These are phyloP conservation scores for Pyrocoelia pectoralis DNA, from an alignment of 2,888 invertebrate species.

Conservation along the genomic window DNA sequence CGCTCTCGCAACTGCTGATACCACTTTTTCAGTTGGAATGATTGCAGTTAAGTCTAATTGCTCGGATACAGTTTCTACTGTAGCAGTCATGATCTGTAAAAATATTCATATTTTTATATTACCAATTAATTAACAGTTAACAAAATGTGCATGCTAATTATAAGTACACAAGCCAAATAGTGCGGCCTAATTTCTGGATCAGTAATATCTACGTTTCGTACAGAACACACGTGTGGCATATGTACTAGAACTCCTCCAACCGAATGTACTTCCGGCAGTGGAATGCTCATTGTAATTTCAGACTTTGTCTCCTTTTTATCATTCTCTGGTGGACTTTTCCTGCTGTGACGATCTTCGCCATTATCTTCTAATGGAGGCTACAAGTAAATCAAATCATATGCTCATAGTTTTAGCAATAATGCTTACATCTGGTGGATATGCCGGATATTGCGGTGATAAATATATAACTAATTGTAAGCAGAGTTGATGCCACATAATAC, in stretches of 20 bases:
- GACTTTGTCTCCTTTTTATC: conserved; percentile 73
- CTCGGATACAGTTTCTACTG: conserved; percentile 93
- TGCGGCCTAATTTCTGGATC: conserved; percentile 26
- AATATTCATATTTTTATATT: conserved; percentile 10
- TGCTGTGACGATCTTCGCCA: conserved; percentile 70
- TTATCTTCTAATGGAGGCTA: conserved; percentile 73
- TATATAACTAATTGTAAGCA: conserved; percentile 82
- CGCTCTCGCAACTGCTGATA: conserved; percentile 84
- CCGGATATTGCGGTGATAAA: conserved; percentile 77
- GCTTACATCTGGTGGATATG: conserved; percentile 79
- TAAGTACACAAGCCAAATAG: conserved; percentile 33
- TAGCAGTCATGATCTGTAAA: conserved; percentile 90
- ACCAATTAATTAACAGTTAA: conserved; percentile 18
- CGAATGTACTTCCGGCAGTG: conserved; percentile 75
- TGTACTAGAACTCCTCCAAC: conserved; percentile 89
- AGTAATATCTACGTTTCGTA: conserved; percentile 52
- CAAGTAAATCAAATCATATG: conserved; percentile 7
- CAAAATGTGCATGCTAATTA: conserved; percentile 25
- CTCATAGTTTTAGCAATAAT: background rate
- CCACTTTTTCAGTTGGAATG: conserved; percentile 78
- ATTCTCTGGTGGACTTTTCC: conserved; percentile 76
- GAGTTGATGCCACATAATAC: conserved; percentile 94
- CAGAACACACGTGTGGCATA: conserved; percentile 89
- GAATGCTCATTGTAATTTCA: conserved; percentile 69
- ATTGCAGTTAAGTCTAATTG: conserved; percentile 89